phyloP scores from a whole-genome alignment of 1,140 invertebrate species.

The Apis florea region DNA sequence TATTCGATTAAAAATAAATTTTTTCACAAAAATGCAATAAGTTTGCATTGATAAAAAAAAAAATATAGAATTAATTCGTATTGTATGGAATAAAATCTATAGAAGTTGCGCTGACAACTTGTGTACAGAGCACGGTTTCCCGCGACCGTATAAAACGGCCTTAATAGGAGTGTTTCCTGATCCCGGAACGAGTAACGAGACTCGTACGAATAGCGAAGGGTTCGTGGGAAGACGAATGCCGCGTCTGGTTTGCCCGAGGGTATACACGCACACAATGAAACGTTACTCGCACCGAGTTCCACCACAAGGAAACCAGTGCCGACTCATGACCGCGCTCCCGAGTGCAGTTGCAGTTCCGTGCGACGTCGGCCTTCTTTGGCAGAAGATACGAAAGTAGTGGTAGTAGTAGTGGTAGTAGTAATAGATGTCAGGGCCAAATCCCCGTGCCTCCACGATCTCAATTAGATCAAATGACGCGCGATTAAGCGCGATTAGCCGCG shows the following conservation, averaged over 20 bases:
- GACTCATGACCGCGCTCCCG: conserved; percentile 16
- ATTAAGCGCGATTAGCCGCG: conserved; percentile 70
- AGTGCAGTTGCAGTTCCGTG: conserved; percentile 38
- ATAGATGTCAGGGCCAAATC: conserved; percentile 78
- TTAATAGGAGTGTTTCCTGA: conserved; percentile 66
- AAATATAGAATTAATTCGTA: background rate
- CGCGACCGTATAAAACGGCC: conserved; percentile 60
- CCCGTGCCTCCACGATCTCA: conserved; percentile 67
- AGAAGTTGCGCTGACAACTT: background rate
- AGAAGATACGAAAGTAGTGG: conserved; percentile 36
- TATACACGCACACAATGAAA: conserved; percentile 26
- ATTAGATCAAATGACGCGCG: conserved; percentile 73
- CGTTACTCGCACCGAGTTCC: background rate
- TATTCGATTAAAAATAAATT: no score
- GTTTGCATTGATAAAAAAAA: background rate
- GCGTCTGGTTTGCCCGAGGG: conserved; percentile 55
- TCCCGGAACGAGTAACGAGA: conserved; percentile 66
- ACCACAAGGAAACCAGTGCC: background rate
- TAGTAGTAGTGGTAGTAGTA: conserved; percentile 63
- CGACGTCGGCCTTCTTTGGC: background rate
- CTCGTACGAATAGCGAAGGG: conserved; percentile 58
- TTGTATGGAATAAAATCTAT: background rate
- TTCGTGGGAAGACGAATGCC: conserved; percentile 62
- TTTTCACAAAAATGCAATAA: background rate
- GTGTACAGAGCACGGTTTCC: background rate